Evolutionary conservation across 2,888 invertebrate species (phyloP).

Genomic region (Subacronicta megacephala): DNA sequence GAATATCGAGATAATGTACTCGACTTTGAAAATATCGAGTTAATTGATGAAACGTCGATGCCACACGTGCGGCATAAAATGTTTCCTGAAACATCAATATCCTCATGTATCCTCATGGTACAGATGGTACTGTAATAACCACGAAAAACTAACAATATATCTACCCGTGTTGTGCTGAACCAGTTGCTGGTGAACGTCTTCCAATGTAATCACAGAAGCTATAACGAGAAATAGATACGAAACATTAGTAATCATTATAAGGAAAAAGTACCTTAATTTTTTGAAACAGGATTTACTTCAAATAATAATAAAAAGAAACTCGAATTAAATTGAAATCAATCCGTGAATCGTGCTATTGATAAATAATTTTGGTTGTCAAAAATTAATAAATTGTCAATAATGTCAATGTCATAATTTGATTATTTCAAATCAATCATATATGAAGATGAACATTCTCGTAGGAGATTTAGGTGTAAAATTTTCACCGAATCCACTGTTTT

Average conservation of each 20-base stretch:
- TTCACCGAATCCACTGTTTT: too few species aligned
- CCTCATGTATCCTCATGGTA: background rate
- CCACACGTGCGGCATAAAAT: constrained; percentile 78
- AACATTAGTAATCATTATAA: constrained; percentile 10
- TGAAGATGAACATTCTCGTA: too few species aligned
- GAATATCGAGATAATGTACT: constrained; percentile 64
- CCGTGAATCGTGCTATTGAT: too few species aligned
- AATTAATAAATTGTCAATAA: too few species aligned
- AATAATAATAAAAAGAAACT: too few species aligned
- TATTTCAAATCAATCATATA: too few species aligned
- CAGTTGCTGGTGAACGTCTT: constrained; percentile 20
- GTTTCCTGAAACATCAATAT: constrained; percentile 61
- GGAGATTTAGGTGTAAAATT: too few species aligned
- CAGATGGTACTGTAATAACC: background rate
- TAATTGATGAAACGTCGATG: constrained; percentile 61
- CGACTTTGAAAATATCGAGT: constrained; percentile 63
- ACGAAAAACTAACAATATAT: constrained; percentile 25
- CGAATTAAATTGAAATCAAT: too few species aligned
- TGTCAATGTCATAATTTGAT: too few species aligned
- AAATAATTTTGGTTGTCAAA: too few species aligned
- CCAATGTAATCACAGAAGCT: constrained; percentile 19
- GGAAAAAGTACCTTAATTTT: constrained; percentile 22
- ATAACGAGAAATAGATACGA: constrained; percentile 17
- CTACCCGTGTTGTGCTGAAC: constrained; percentile 31
- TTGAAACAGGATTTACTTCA: constrained; percentile 3